phyloP scores from a whole-genome alignment of 2,888 invertebrate species.

The Halictus ligatus region DNA sequence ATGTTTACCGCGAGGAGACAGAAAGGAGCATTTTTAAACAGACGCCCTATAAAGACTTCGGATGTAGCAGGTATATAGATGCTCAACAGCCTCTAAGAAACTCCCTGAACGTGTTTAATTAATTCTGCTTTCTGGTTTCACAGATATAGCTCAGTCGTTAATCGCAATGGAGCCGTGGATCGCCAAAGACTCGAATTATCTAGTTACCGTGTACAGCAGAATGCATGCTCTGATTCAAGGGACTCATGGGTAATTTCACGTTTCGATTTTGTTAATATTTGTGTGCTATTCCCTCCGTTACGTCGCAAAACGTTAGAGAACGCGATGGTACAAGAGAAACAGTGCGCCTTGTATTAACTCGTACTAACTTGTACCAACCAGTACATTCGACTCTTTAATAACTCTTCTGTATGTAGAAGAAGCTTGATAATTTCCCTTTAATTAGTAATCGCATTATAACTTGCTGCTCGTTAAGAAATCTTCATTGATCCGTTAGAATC shows the following conservation, averaged over 20 bases:
- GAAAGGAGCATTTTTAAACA: conserved; percentile 91
- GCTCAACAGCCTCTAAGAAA: background rate
- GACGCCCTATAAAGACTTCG: conserved; percentile 86
- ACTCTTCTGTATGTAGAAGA: background rate
- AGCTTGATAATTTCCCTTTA: background rate
- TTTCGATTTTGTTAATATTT: background rate
- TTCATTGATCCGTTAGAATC: background rate
- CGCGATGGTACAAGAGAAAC: too few relatives aligned
- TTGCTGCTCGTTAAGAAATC: background rate
- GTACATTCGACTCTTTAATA: background rate
- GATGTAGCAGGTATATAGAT: conserved; percentile 84
- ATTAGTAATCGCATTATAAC: background rate
- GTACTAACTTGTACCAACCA: too few relatives aligned
- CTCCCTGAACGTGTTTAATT: background rate
- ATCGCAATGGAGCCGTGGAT: conserved; percentile 81
- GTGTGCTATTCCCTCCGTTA: background rate
- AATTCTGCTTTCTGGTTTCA: conserved; percentile 61
- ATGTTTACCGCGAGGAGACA: conserved; percentile 90
- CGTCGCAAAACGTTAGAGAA: too few relatives aligned
- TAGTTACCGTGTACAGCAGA: conserved; percentile 73
- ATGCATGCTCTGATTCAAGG: conserved; percentile 78
- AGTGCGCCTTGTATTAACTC: too few relatives aligned
- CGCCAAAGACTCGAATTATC: conserved; percentile 75
- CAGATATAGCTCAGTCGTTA: conserved; percentile 82
- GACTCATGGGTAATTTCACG: conserved; percentile 76